These are phyloP conservation scores for Solenodon paradoxus DNA, from an alignment of 2,113 vertebrate species.

Conservation along the genomic window DNA sequence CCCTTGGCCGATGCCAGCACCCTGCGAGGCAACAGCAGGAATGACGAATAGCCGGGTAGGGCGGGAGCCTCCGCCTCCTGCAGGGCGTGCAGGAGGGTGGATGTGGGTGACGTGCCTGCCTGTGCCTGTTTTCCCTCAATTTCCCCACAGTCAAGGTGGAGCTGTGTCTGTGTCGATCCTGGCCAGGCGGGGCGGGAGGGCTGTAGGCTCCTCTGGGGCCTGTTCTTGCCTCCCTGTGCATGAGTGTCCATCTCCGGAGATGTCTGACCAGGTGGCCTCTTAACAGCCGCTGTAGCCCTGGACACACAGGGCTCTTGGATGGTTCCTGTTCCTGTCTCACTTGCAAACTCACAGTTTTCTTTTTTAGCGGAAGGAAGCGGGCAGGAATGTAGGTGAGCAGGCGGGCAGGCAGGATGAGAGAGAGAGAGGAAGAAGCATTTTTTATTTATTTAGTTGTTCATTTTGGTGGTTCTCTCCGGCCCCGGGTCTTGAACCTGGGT, in stretches of 20 bases:
- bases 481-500: no score
- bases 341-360: fast-evolving
- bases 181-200: neutral
- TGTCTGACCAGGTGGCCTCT: neutral
- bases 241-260: neutral
- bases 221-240: neutral
- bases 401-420: no score
- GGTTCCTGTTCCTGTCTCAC: neutral
- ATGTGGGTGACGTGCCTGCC: neutral
- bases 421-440: no score
- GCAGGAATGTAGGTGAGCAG: no score
- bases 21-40: neutral
- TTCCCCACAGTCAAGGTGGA: no score
- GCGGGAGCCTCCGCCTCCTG: no score
- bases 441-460: no score
- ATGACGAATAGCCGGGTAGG: no score
- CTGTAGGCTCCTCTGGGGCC: neutral
- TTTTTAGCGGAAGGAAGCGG: no score
- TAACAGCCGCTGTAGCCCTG: neutral
- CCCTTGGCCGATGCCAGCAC: neutral
- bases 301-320: fast-evolving
- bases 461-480: no score
- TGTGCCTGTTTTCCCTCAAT: neutral
- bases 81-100: neutral
- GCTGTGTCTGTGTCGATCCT: no score